phyloP scores from a whole-genome alignment of 2,113 vertebrate species.

The Alethe diademata region DNA sequence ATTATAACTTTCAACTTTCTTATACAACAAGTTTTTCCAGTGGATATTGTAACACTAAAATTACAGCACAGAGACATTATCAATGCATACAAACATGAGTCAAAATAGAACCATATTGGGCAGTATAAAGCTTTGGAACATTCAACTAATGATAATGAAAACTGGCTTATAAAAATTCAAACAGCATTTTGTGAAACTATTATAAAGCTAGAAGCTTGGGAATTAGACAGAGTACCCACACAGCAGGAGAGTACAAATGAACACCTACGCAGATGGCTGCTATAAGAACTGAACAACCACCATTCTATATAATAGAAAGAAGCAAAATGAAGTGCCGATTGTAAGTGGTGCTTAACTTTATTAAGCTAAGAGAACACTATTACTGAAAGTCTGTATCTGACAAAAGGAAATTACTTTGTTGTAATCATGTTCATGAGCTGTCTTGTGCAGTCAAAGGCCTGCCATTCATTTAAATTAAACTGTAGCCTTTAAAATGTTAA shows the following conservation, averaged over 20 bases:
- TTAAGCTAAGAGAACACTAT: conserved; percentile 71
- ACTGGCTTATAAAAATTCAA: conserved; percentile 68
- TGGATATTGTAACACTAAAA: conserved; percentile 58
- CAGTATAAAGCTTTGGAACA: conserved; percentile 64
- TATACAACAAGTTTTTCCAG: conserved; percentile 24
- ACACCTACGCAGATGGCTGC: conserved; percentile 65
- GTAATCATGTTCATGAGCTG: conserved; percentile 68
- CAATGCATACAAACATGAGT: conserved; percentile 57
- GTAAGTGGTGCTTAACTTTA: conserved; percentile 76
- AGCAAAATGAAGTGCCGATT: conserved; percentile 66
- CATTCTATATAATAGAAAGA: conserved; percentile 61
- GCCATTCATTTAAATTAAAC: conserved; percentile 71
- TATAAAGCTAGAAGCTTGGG: conserved; percentile 62
- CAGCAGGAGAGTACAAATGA: conserved; percentile 66
- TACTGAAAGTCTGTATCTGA: conserved; percentile 67
- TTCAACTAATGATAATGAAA: conserved; percentile 68
- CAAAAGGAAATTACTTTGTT: conserved; percentile 75
- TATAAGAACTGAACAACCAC: conserved; percentile 69
- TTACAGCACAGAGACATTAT: conserved; percentile 56
- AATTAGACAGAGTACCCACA: conserved; percentile 69
- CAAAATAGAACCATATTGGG: conserved; percentile 65
- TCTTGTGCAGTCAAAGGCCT: conserved; percentile 70
- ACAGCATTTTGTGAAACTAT: conserved; percentile 63
- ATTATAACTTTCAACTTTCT: conserved; percentile 52
- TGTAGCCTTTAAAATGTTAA: conserved; percentile 73